Conservation (phyloP, 2,888 invertebrate species). For the Pollenia angustigena region DNA sequence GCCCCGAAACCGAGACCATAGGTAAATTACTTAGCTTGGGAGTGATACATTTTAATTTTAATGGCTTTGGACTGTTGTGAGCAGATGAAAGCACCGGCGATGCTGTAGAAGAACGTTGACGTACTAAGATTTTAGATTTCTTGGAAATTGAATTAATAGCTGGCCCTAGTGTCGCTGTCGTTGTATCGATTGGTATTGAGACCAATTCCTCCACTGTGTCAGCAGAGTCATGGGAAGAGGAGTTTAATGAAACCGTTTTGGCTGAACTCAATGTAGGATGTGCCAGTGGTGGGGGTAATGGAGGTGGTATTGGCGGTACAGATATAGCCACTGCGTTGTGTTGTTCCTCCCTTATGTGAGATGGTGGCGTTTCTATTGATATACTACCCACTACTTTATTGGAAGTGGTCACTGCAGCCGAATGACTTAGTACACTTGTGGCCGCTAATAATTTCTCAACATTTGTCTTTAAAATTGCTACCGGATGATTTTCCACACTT, state of each 20-base stretch:
- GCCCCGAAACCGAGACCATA: conserved; percentile 91
- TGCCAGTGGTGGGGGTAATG: conserved; percentile 71
- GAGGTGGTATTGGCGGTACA: conserved; percentile 69
- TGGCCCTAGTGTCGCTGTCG: conserved; percentile 6
- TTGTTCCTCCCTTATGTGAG: conserved; percentile 81
- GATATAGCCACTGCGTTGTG: conserved; percentile 74
- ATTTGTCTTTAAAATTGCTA: conserved; percentile 76
- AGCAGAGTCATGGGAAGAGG: conserved; percentile 78
- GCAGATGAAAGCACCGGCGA: conserved; percentile 77
- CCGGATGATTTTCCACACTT: conserved; percentile 77
- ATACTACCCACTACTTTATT: conserved; percentile 83
- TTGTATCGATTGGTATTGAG: conserved; percentile 75
- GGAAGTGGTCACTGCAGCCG: conserved; percentile 81
- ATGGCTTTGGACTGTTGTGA: conserved; percentile 80
- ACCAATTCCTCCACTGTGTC: conserved; percentile 81
- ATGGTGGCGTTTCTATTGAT: conserved; percentile 83
- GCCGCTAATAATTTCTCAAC: conserved; percentile 73
- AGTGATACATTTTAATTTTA: conserved; percentile 79
- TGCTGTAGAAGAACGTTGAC: conserved; percentile 81
- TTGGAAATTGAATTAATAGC: conserved; percentile 60
- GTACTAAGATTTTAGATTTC: conserved; percentile 80
- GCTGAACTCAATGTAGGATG: conserved; percentile 74
- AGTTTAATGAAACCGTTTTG: conserved; percentile 76
- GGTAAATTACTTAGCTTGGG: conserved; percentile 85
- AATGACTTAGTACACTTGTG: conserved; percentile 77